Evolutionary conservation across 2,888 invertebrate species (phyloP), one percentile per base, ranked within the genome.

Genomic region (Meandrusa payeni): DNA sequence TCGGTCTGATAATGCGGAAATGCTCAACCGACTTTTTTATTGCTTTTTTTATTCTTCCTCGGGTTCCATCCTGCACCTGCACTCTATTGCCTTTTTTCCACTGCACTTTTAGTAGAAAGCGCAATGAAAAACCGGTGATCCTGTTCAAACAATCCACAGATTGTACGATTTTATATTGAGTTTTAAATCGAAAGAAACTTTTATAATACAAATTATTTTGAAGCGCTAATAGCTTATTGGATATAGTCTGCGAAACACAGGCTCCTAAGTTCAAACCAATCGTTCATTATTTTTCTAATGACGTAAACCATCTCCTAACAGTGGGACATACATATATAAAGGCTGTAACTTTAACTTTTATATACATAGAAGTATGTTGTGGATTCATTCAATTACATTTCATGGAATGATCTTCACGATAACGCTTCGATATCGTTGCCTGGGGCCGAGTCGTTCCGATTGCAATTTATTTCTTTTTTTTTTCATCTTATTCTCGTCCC

Each of bases 401-500:
- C 36, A 40, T 42, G 17, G 19, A 23, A 22, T 20, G 24, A 11
- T 32, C 15, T 13, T 39, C 15, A 23, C 24, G 34, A 39, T 41
- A 46, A 33, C 15, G 32, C 45, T 39, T 9, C 12, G 27, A 60
- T 40, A 42, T 17, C 22, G 17, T 38, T 40, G 38, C 28, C 47
- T 41, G 24, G 39, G 39, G 45, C 34, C 41, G 34, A 38, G 33
- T 26, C 60, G 51, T 61, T 67, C 59, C 66, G 70, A 75, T 73
- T 75, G 67, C 62, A 69, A 70, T 77, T 76, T 74, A 71, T 73
- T 69, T 56, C 49, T 61, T 73, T 74, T 31, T 72, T 75, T 74
- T 39, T 72, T 76, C n/a, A 73, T 75, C 78, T 74, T 66, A 63
- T 68, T 72, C 10, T 59, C 59, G 59, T 63, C 54, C 64, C 54